These are phyloP conservation scores for Reinhardtius hippoglossoides DNA, from an alignment of 2,113 vertebrate genomes.

Conservation along the genomic window DNA sequence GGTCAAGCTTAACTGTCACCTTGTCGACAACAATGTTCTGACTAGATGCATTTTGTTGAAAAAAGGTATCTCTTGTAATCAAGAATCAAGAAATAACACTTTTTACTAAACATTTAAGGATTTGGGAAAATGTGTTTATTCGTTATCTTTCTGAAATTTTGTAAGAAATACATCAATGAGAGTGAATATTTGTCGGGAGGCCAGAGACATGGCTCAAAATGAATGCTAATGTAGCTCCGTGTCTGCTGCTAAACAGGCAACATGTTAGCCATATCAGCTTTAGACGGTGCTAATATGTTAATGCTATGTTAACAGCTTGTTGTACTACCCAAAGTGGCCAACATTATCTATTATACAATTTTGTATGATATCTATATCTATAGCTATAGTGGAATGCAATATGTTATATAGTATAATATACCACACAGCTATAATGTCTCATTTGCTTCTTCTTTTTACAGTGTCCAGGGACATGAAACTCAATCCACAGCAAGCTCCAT, in stretches of 20 bases:
- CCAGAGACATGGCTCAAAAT: not conserved
- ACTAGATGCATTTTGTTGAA: not conserved
- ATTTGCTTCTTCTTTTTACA: slow-evolving; percentile 76
- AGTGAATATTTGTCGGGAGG: no score
- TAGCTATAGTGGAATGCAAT: not conserved
- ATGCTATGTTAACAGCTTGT: not conserved
- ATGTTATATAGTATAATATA: not conserved
- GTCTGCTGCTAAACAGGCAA: not conserved
- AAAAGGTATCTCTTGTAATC: not conserved
- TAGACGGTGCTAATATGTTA: not conserved
- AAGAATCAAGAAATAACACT: not conserved
- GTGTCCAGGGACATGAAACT: slow-evolving; percentile 98
- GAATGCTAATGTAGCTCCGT: not conserved
- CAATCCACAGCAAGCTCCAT: slow-evolving; percentile 95
- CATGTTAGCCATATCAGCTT: not conserved
- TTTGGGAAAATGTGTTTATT: no score
- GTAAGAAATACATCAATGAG: not conserved
- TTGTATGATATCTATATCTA: not conserved
- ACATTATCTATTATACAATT: not conserved
- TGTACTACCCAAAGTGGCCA: not conserved
- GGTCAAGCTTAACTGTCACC: slow-evolving; percentile 55
- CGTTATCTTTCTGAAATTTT: no score
- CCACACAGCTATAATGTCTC: not conserved
- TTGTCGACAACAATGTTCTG: slow-evolving; percentile 13
- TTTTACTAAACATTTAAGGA: no score